Evolutionary conservation across 2,888 invertebrate species (phyloP).

Genomic region (Callyntrura guangdongensis): DNA sequence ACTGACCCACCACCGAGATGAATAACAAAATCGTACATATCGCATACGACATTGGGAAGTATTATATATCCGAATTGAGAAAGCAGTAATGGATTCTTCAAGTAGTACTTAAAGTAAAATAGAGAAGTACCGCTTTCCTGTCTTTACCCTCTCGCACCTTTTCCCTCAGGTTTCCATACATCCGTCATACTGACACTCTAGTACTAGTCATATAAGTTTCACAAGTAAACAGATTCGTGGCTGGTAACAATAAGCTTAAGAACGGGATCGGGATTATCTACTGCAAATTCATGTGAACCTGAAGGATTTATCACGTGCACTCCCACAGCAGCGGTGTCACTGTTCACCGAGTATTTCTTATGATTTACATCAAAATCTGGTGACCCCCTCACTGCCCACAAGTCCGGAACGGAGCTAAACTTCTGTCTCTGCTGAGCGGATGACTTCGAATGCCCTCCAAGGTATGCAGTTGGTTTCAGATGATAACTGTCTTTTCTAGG

Average conservation of each 20-base stretch:
- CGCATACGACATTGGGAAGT: background rate
- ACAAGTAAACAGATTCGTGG: constrained; percentile 81
- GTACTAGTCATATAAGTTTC: background rate
- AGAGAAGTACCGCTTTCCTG: background rate
- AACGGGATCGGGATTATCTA: constrained; percentile 77
- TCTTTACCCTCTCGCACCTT: background rate
- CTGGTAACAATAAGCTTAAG: constrained; percentile 82
- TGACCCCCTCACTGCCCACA: constrained; percentile 82
- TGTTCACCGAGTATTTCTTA: constrained; percentile 80
- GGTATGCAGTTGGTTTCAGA: constrained; percentile 64
- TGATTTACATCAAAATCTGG: constrained; percentile 74
- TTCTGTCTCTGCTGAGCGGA: constrained; percentile 66
- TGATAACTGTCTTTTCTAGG: constrained; percentile 58
- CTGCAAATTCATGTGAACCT: constrained; percentile 58
- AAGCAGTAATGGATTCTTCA: background rate
- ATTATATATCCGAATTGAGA: background rate
- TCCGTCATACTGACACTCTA: too few relatives aligned
- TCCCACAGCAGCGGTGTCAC: constrained; percentile 80
- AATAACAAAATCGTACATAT: background rate
- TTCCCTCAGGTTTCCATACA: background rate
- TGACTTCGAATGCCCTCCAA: constrained; percentile 61
- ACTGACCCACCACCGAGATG: too few relatives aligned
- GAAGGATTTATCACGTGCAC: constrained; percentile 64
- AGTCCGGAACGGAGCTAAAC: constrained; percentile 82
- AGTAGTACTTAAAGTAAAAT: background rate